Evolutionary conservation across 2,888 invertebrate species (phyloP).

Genomic region (Azorinus chamasolen): DNA sequence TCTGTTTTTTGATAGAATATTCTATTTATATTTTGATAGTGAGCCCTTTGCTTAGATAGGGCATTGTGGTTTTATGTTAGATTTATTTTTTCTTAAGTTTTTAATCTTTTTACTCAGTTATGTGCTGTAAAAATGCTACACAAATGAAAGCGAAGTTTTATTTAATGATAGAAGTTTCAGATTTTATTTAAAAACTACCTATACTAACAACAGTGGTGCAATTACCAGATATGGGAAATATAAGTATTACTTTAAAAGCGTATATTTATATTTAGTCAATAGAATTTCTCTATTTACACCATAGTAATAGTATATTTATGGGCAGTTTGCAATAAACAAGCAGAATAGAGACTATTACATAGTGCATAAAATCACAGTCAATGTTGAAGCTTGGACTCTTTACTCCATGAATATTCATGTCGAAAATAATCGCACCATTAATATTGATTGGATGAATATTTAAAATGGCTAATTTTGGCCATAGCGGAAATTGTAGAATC

Average conservation of each 20-base stretch:
- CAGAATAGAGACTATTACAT: too few species aligned
- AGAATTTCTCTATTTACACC: not conserved
- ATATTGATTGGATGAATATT: too few species aligned
- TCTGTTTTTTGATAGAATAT: constrained; percentile 54
- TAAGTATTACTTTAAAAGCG: not conserved
- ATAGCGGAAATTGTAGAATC: too few species aligned
- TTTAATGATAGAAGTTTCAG: too few species aligned
- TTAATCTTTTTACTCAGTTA: constrained; percentile 12
- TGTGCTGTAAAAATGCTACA: constrained; percentile 16
- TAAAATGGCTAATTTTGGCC: too few species aligned
- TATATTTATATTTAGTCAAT: not conserved
- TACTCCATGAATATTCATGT: too few species aligned
- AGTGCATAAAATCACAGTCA: too few species aligned
- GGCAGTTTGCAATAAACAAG: constrained; percentile 9
- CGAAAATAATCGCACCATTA: too few species aligned
- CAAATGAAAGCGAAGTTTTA: not conserved
- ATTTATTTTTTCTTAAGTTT: constrained; percentile 35
- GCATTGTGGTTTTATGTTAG: constrained; percentile 20
- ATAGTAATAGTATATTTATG: constrained; percentile 2
- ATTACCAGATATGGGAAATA: constrained; percentile 2
- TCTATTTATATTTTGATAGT: constrained; percentile 64
- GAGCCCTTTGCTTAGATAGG: constrained; percentile 13
- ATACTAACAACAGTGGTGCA: too few species aligned
- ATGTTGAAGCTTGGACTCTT: too few species aligned
- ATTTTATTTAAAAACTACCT: too few species aligned